Evolutionary conservation across 2,888 invertebrate species (phyloP).

Genomic region (Diabrotica balteata): DNA sequence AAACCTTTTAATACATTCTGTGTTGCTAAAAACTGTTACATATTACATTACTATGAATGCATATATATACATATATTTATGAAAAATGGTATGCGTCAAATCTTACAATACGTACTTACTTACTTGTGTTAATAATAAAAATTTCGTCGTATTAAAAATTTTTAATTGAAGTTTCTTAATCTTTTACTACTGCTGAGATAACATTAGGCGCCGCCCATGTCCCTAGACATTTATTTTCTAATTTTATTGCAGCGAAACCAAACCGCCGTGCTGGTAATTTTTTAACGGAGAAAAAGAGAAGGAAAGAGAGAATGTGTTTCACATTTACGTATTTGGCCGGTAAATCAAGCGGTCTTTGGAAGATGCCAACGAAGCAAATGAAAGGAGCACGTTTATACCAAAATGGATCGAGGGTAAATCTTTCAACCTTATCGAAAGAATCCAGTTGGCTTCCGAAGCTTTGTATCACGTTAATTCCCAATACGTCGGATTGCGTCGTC

Average conservation of each 20-base stretch:
- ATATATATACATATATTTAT: too few species aligned
- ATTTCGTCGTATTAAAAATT: too few species aligned
- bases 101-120: too few species aligned
- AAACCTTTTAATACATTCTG: too few species aligned
- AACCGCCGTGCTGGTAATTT: slow-evolving; percentile 20
- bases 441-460: slow-evolving; percentile 56
- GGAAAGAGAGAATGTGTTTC: slow-evolving; percentile 47
- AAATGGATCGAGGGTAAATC: slow-evolving; percentile 56
- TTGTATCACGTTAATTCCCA: slow-evolving; percentile 58
- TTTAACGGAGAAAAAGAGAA: slow-evolving; percentile 25
- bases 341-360: slow-evolving; percentile 54
- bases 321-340: slow-evolving; percentile 53
- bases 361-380: slow-evolving; percentile 53
- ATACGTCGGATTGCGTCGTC: slow-evolving; percentile 43
- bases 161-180: too few species aligned
- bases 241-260: slow-evolving; percentile 22
- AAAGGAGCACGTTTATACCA: slow-evolving; percentile 53
- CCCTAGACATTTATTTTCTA: slow-evolving; percentile 20
- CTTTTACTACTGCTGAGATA: too few species aligned
- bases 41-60: too few species aligned
- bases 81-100: too few species aligned
- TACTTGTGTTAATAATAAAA: too few species aligned
- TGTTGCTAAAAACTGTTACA: too few species aligned
- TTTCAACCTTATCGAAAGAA: slow-evolving; percentile 57
- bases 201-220: neutral